Base-by-base conservation (phyloP, 1,140 invertebrate species). In the Drosophila nigromelanica region DNA sequence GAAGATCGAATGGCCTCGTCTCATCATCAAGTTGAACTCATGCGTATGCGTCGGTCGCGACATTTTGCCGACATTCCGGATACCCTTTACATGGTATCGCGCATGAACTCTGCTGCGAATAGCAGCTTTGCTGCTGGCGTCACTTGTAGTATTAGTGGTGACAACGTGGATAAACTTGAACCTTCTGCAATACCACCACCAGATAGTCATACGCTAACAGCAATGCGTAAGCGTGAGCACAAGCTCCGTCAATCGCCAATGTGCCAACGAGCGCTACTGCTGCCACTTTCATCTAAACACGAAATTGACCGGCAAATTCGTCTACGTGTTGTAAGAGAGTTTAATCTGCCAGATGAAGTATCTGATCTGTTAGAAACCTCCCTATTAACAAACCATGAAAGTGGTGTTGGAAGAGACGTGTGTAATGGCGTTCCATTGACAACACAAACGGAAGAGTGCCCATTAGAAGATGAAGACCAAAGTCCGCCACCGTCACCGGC, bases 261-360 rank as follows among this genome's bases (percentile, higher is more conserved):
- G 85, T 97, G 95, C 83, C 95, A 96, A 89, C 92, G 96, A 68
- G 97, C 97, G 7, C 93, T 96, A 60, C 93, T 94, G 63, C 93
- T 97, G 79, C 95, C 96, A 21, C 93, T 96, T 48, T 95, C 95
- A 5, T 97, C 97, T 63, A 94, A 95, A 15, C 94, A 95, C 52
- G 95, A 96, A 87, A 96, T 98, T 48, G 95, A 95, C 75, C 93
- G 95, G 47, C 95, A 96, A 93, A 95, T 98, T 33, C 95, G 97
- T 47, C 92, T 99, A 63, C 93, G 97, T 5, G 97, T 98, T 1
- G 98, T 98, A 0, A 94, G 98, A 37, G 98, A 99, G 92, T 98
- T 98, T 92, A 98, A 98, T 89, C 93, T 98, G 40, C 98, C 98
- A 0, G 98, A 99, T 92, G 94, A 96, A 7, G 97, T 98, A 10